Base-by-base conservation (phyloP, 1,140 invertebrate species). In the Lepidurus apus region DNA sequence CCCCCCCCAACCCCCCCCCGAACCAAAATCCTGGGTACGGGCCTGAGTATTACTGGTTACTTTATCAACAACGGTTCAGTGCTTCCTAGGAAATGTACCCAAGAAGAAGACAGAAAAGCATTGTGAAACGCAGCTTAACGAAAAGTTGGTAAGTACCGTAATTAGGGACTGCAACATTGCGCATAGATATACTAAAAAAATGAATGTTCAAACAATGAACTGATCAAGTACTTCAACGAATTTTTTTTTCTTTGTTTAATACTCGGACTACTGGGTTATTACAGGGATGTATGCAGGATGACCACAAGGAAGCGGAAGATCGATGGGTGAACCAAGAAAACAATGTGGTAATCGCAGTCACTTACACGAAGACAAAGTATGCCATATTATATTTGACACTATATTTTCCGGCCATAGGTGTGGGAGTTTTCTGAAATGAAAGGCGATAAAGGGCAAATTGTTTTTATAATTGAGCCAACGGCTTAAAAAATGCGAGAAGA, bases 341-440 rank as follows among this genome's bases (percentile, higher is more conserved):
- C 45, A 47, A 47, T 47, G 2, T 47, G 45, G 45, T 47, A 47
- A 47, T 47, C n/a, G n/a, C n/a, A n/a, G n/a, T n/a, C n/a, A n/a
- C n/a, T n/a, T 17, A 47, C 45, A 47, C 45, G 2, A 47, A 47
- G 45, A 47, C 45, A 9, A 47, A 47, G 45, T 47, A 47, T 47
- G 45, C 1, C 17, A 47, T 9, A 47, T 47, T 47, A 47, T 47
- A 10, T 47, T 47, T 47, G 45, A 47, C 45, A 47, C 9, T 47
- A 47, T 47, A 47, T 47, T 47, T 47, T 47, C 45, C 17, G 45
- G 45, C 45, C 45, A 47, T 47, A 47, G 45, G 45, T 47, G 45
- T 47, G 45, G 45, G 45, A 47, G 45, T 47, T 47, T 47, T 47
- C 45, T 47, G 45, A 47, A 47, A 47, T 9, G 17, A 17, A 47